A percentile compares a stretch with the other conserved stretches of the same genome.
Conservation (phyloP, 2,113 vertebrate species). For the Nannobrachium achirus region DNA sequence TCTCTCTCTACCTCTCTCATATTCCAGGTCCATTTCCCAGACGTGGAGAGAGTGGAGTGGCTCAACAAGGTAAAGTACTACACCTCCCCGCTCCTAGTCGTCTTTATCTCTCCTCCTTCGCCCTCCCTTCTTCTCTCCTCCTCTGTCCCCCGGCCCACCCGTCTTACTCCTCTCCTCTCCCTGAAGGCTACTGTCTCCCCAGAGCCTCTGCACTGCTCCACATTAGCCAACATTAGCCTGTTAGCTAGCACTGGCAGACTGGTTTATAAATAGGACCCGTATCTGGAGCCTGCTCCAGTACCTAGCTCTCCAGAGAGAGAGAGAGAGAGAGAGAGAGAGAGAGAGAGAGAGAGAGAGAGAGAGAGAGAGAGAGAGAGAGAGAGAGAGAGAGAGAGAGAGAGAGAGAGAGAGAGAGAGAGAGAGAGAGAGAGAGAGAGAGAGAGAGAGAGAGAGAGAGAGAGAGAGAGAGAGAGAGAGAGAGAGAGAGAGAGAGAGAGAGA, state of each 20-base stretch:
- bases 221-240: slow-evolving; percentile 1
- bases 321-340: neutral
- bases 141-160: neutral
- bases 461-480: too few relatives aligned
- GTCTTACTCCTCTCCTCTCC: slow-evolving; percentile 6
- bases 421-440: slow-evolving; percentile 12
- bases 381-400: neutral
- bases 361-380: neutral
- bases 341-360: neutral
- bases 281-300: slow-evolving; percentile 51
- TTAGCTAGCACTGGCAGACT: slow-evolving; percentile 10
- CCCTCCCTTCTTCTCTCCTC: neutral
- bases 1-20: slow-evolving; percentile 18
- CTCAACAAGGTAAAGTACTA: slow-evolving; percentile 89
- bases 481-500: neutral
- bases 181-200: neutral
- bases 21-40: slow-evolving; percentile 93
- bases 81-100: neutral
- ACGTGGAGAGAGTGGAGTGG: slow-evolving; percentile 97
- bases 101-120: neutral
- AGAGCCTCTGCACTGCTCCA: slow-evolving; percentile 8
- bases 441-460: neutral
- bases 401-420: neutral
- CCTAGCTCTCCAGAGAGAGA: slow-evolving; percentile 9
- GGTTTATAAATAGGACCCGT: slow-evolving; percentile 59